Evolutionary conservation across 2,797 vertebrate genomes (phyloP), one percentile per base, ranked within the genome.

Genomic region (Pangasius larnaudii): DNA sequence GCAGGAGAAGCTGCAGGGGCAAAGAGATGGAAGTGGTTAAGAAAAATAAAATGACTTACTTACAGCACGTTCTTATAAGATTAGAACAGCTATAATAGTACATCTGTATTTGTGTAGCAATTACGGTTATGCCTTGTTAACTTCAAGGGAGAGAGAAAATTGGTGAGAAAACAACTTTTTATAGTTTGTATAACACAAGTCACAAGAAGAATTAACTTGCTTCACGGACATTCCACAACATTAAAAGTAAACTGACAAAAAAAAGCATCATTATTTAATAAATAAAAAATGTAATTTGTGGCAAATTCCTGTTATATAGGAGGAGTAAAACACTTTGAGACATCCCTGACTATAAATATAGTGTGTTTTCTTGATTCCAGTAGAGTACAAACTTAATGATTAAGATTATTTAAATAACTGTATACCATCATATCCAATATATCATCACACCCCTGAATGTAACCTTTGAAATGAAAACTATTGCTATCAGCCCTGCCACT

Each of bases 1-100:
- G 93, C 90, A 96, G 96, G 75, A 95, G 36, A 53, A 97, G 90
- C 97, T 98, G 91, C n/a, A 79, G 46, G 85, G 53, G 82, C 86
- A 27, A 8, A 78, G 33, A 42, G 33, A 69, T 79, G 7, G 49
- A 36, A 42, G 33, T 58, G 81, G 46, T 74, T 80, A 78, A 72
- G 65, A 82, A 61, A 59, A 46, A 69, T 30, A 58, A 49, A 22
- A 51, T 18, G 22, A n/a, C 10, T 33, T 8, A 67, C 42, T 46
- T 14, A 80, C 5, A 46, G 13, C 6, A 82, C 0, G 19, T 46
- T 63, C 36, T 18, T 63, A 8, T 42, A 81, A 27, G 13, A 61
- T 63, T 46, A 42, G 27, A 49, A 59, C 77, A 61, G 78, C 24
- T 24, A 19, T 53, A 78, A 30, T n/a, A 8, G 65, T 5, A 4